phyloP scores from a whole-genome alignment of 2,113 vertebrate species.

The Formicarius rufipectus region DNA sequence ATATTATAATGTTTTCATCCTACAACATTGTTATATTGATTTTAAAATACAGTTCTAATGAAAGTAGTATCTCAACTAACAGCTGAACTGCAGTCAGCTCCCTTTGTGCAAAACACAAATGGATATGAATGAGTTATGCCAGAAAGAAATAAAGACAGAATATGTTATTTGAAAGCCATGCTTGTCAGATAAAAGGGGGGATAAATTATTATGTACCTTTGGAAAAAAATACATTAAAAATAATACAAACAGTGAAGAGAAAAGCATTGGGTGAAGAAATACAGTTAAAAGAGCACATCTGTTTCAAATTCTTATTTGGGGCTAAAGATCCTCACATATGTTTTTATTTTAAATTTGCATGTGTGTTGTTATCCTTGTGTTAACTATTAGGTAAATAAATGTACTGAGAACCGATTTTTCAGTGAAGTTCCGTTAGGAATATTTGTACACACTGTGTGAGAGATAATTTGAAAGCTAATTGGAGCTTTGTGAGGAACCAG shows the following conservation, averaged over 20 bases:
- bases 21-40: neutral
- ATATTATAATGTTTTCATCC: neutral
- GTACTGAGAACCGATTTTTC: conserved; percentile 77
- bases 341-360: conserved; percentile 82
- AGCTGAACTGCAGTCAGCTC: neutral
- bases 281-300: conserved; percentile 78
- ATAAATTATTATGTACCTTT: conserved; percentile 56
- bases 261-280: conserved; percentile 76
- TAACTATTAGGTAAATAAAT: conserved; percentile 81
- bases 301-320: conserved; percentile 76
- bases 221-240: conserved; percentile 52
- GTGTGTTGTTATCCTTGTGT: conserved; percentile 78
- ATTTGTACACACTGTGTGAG: conserved; percentile 68
- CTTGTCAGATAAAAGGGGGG: conserved; percentile 43
- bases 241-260: conserved; percentile 72
- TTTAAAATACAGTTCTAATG: neutral
- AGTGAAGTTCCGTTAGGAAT: conserved; percentile 73
- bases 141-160: conserved; percentile 34
- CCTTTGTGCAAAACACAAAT: neutral
- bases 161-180: conserved; percentile 8
- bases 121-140: conserved; percentile 4
- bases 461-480: conserved; percentile 77
- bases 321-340: conserved; percentile 69
- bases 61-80: neutral
- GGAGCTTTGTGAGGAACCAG: conserved; percentile 66